Conservation (phyloP, 1,140 invertebrate genomes). For the Adoxophyes honmai region DNA sequence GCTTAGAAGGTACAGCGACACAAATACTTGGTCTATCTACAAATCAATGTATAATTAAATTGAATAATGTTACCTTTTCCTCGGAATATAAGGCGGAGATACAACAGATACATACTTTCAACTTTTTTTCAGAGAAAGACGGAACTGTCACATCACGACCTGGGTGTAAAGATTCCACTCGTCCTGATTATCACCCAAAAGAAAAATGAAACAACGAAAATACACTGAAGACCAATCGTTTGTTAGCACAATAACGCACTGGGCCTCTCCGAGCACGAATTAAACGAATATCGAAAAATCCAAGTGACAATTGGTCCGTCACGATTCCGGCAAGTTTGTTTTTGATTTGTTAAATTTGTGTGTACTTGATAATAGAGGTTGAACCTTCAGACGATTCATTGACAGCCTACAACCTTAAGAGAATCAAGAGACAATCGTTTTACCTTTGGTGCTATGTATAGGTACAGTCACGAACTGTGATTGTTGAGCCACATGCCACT, state of each 20-base stretch:
- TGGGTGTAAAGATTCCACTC: neutral
- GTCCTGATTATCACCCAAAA: neutral
- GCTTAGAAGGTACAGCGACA: too few relatives aligned
- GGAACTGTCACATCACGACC: neutral
- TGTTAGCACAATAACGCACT: neutral
- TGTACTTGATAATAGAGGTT: neutral
- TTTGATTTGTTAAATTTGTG: constrained; percentile 3
- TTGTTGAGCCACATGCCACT: too few relatives aligned
- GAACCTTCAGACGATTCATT: neutral
- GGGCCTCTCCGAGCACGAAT: neutral
- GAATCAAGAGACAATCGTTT: too few relatives aligned
- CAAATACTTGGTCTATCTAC: too few relatives aligned
- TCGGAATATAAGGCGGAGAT: neutral
- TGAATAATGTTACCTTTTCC: neutral
- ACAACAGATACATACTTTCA: constrained; percentile 6
- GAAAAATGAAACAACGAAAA: neutral
- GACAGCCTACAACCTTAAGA: neutral
- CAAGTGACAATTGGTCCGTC: constrained; percentile 40
- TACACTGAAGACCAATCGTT: neutral
- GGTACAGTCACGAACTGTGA: too few relatives aligned
- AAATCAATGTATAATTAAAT: too few relatives aligned
- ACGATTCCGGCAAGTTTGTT: constrained; percentile 41
- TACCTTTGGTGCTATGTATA: too few relatives aligned
- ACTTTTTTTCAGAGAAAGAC: neutral
- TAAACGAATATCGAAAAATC: constrained; percentile 18